Percentiles rank a stretch among this genome's conserved stretches.
These are phyloP conservation scores for Xenus cinereus DNA, from an alignment of 2,113 vertebrate species.

Conservation along the genomic window DNA sequence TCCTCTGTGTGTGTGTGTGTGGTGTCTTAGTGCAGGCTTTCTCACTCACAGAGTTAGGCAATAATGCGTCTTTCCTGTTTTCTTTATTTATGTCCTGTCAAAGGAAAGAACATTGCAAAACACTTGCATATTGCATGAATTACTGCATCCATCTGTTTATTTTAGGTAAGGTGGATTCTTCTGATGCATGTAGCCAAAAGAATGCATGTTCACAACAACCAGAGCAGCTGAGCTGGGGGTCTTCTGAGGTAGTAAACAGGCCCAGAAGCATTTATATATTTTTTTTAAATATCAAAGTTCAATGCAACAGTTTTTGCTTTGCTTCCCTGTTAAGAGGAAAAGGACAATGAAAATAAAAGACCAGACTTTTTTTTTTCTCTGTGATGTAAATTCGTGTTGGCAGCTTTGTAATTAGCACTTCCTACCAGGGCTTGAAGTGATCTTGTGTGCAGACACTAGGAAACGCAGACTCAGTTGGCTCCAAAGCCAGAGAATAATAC, in stretches of 20 bases:
- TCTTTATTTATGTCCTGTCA: not conserved
- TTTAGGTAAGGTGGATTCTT: not conserved
- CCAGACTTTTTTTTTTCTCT: not conserved
- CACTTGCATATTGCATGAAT: not conserved
- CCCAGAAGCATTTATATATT: not conserved
- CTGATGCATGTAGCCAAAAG: not conserved
- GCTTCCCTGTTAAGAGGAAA: not conserved
- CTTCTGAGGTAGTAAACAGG: not conserved
- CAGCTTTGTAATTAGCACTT: not conserved
- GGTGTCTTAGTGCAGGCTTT: not conserved
- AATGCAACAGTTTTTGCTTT: not conserved
- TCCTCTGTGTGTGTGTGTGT: not conserved
- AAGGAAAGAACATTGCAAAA: not conserved
- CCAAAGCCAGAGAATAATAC: not conserved
- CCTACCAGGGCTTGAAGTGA: not conserved
- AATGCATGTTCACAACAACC: not conserved
- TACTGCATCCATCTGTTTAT: not conserved
- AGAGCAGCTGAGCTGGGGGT: not conserved
- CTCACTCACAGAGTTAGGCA: not conserved
- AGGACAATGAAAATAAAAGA: not conserved
- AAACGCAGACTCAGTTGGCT: not conserved
- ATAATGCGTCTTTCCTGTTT: not conserved
- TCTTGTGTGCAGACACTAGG: not conserved
- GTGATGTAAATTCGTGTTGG: not conserved
- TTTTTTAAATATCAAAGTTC: not conserved